These are phyloP conservation scores for Macropodus opercularis DNA, from an alignment of 2,797 vertebrate genomes.

Conservation along the genomic window DNA sequence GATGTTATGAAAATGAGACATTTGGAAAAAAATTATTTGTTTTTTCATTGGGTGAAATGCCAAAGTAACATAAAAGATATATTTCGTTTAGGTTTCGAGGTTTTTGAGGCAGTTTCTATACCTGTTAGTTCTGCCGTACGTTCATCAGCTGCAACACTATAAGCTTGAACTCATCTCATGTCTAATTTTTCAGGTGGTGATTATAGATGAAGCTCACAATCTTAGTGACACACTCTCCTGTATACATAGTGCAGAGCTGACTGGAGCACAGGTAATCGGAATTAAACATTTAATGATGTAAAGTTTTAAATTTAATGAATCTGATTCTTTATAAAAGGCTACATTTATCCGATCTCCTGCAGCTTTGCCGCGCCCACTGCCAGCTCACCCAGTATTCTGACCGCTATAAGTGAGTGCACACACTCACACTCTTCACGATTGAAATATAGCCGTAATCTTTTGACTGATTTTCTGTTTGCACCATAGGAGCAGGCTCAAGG, in stretches of 20 bases:
- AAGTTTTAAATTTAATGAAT: rapidly evolving
- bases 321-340: not conserved
- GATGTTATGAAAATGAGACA: too few species aligned
- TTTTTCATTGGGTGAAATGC: not conserved
- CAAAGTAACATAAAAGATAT: not conserved
- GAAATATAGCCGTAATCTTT: not conserved
- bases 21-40: too few species aligned
- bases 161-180: not conserved
- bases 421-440: not conserved
- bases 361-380: conserved; percentile 94
- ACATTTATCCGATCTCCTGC: conserved; percentile 26
- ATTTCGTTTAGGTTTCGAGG: not conserved
- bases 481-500: conserved; percentile 90
- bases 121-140: not conserved
- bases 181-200: conserved; percentile 82
- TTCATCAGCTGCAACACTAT: too few species aligned
- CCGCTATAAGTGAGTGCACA: conserved; percentile 86
- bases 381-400: conserved; percentile 93
- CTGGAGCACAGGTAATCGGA: conserved; percentile 87
- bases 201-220: conserved; percentile 98
- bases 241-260: conserved; percentile 90
- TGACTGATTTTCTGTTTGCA: conserved; percentile 15
- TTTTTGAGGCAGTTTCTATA: not conserved
- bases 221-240: conserved; percentile 93
- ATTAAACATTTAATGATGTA: not conserved